These are phyloP conservation scores for Gephyroberyx darwinii DNA, from an alignment of 2,797 vertebrate species.

Conservation along the genomic window DNA sequence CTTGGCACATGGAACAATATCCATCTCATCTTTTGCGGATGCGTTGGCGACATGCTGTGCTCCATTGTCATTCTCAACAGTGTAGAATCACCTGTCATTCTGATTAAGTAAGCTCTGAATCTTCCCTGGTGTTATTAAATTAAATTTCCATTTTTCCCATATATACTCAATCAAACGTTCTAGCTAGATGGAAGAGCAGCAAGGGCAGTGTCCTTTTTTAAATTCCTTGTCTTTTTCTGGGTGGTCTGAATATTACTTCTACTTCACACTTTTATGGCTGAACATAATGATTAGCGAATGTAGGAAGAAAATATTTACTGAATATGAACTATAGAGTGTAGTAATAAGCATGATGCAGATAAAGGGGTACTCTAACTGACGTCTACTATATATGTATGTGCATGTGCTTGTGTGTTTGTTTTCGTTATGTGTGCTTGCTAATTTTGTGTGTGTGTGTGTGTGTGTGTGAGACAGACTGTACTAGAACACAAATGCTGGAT, in stretches of 20 bases:
- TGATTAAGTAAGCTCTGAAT: constrained; percentile 76
- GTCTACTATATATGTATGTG: not conserved
- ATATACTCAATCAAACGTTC: constrained; percentile 53
- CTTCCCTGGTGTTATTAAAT: constrained; percentile 73
- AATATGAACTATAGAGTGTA: constrained; percentile 8
- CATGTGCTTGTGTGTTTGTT: not conserved
- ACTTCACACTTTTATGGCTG: constrained; percentile 16
- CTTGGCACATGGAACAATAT: constrained; percentile 70
- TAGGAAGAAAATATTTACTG: constrained; percentile 10
- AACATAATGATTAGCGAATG: constrained; percentile 30
- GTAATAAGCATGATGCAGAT: constrained; percentile 6
- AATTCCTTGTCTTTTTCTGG: constrained; percentile 48
- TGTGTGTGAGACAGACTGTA: constrained; percentile 16
- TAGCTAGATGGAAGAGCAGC: constrained; percentile 35
- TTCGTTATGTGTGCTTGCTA: not conserved
- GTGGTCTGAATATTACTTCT: constrained; percentile 28
- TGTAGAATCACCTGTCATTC: constrained; percentile 73
- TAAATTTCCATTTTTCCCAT: constrained; percentile 69
- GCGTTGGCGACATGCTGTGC: constrained; percentile 52
- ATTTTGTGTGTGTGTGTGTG: not conserved
- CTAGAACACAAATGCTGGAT: constrained; percentile 54
- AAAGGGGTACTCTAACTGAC: constrained; percentile 3
- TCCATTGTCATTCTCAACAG: constrained; percentile 66
- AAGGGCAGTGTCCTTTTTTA: constrained; percentile 49
- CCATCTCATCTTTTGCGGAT: constrained; percentile 67